phyloP scores from a whole-genome alignment of 2,797 vertebrate genomes.

The Apogon hyalosoma region DNA sequence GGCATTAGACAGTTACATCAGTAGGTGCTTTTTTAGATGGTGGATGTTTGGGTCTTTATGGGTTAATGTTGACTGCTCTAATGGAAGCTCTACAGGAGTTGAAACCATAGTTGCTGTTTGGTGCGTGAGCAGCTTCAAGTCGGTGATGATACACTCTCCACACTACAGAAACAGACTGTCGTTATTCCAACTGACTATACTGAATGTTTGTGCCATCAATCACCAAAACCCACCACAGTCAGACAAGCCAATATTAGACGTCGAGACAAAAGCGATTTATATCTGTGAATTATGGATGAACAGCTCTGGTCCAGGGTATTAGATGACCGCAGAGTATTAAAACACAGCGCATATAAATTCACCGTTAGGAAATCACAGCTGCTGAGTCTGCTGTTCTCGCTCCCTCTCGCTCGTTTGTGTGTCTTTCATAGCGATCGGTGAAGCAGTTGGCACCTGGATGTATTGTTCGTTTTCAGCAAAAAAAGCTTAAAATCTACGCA shows the following conservation, averaged over 20 bases:
- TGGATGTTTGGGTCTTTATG: no score
- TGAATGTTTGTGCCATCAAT: conserved; percentile 69
- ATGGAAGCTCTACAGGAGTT: conserved; percentile 9
- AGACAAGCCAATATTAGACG: conserved; percentile 66
- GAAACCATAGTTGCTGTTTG: conserved; percentile 20
- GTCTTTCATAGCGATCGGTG: conserved; percentile 29
- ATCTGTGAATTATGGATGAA: conserved; percentile 65
- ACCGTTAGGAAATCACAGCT: conserved; percentile 52
- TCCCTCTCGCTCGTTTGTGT: conserved; percentile 9
- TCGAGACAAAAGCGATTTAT: conserved; percentile 63
- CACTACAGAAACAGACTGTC: conserved; percentile 38
- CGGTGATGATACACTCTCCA: conserved; percentile 36
- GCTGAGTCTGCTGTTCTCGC: conserved; percentile 63
- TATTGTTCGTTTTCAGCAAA: conserved; percentile 24
- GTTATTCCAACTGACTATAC: conserved; percentile 56
- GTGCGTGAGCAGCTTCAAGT: conserved; percentile 27
- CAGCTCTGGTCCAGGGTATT: conserved; percentile 58
- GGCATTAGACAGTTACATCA: no score
- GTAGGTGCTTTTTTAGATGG: no score
- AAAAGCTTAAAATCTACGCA: conserved; percentile 25
- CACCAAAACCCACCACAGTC: conserved; percentile 65
- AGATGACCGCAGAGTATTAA: conserved; percentile 73
- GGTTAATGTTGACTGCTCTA: background rate
- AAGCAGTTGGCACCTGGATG: conserved; percentile 42
- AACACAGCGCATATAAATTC: conserved; percentile 67